Evolutionary conservation across 2,113 vertebrate species (phyloP).

Genomic region (Gnathonemus echidnorhynchus): DNA sequence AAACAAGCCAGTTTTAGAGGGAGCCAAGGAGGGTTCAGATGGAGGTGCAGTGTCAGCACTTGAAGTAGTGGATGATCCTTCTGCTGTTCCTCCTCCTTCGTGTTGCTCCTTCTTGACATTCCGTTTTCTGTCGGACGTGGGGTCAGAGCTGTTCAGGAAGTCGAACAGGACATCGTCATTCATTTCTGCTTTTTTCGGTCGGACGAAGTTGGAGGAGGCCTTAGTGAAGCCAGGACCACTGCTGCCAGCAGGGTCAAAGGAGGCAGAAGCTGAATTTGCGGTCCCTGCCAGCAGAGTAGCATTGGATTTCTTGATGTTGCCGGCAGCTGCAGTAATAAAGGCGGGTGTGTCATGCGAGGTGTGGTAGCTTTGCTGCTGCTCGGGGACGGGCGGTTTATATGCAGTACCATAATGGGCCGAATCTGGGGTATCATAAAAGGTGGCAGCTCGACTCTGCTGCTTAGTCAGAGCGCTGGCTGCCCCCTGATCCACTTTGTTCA

Average conservation of each 20-base stretch:
- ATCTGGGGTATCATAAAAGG: constrained; percentile 42
- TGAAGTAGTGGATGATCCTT: constrained; percentile 34
- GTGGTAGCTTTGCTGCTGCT: constrained; percentile 48
- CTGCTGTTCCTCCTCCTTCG: constrained; percentile 40
- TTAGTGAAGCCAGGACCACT: constrained; percentile 45
- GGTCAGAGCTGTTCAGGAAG: constrained; percentile 93
- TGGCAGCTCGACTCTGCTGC: constrained; percentile 37
- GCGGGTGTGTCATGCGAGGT: constrained; percentile 46
- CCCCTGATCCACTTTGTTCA: constrained; percentile 93
- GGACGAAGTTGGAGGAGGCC: constrained; percentile 75
- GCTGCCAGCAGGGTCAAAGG: constrained; percentile 41
- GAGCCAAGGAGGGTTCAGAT: constrained; percentile 52
- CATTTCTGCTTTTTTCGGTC: constrained; percentile 82
- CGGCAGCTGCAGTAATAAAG: constrained; percentile 79
- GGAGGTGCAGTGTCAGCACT: constrained; percentile 43
- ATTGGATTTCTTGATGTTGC: constrained; percentile 78
- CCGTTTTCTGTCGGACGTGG: constrained; percentile 64
- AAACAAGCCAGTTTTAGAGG: constrained; percentile 60
- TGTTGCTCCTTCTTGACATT: constrained; percentile 70
- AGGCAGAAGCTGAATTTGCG: constrained; percentile 56
- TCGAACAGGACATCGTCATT: constrained; percentile 93
- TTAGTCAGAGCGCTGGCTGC: constrained; percentile 82
- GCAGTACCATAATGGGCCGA: constrained; percentile 47
- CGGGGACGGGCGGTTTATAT: constrained; percentile 37
- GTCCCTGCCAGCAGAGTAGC: constrained; percentile 71